phyloP scores from a whole-genome alignment of 1,140 invertebrate genomes.

The Zaprionus vittiger region DNA sequence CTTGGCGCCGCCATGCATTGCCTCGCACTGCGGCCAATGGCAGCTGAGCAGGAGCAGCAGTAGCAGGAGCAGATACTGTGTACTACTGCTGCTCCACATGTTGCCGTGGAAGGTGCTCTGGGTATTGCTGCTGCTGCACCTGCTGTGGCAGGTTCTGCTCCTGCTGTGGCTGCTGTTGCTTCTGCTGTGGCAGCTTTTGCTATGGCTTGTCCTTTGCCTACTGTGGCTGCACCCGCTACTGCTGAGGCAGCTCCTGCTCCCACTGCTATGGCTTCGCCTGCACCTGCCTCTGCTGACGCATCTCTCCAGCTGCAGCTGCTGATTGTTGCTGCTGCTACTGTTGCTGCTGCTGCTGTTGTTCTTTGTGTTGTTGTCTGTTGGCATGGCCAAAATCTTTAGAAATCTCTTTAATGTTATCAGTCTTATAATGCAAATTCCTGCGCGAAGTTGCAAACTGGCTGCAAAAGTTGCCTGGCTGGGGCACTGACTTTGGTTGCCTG shows the following conservation, averaged over 20 bases:
- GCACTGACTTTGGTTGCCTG: neutral
- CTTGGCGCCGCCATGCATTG: conserved; percentile 85
- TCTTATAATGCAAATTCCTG: conserved; percentile 84
- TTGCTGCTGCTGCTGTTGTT: conserved; percentile 19
- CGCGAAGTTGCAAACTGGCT: conserved; percentile 60
- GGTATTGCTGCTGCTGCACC: too few species aligned
- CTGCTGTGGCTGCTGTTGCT: neutral
- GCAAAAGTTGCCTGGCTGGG: conserved; percentile 11
- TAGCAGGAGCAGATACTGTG: conserved; percentile 26
- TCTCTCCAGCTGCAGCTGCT: conserved; percentile 4
- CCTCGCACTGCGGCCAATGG: conserved; percentile 76
- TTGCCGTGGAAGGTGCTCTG: too few species aligned
- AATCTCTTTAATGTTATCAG: conserved; percentile 84
- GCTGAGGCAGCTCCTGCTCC: neutral
- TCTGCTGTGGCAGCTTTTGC: neutral
- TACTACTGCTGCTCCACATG: too few species aligned
- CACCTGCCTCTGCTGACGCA: conserved; percentile 6
- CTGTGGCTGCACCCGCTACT: conserved; percentile 14
- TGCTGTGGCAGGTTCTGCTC: too few species aligned
- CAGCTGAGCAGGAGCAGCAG: conserved; percentile 62
- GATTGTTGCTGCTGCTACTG: neutral
- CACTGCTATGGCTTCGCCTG: conserved; percentile 14
- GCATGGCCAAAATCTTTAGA: conserved; percentile 70
- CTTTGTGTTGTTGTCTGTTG: conserved; percentile 39
- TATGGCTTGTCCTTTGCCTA: too few species aligned